Base-by-base conservation (phyloP, 2,888 invertebrate species). In the Strigamia maritima region DNA sequence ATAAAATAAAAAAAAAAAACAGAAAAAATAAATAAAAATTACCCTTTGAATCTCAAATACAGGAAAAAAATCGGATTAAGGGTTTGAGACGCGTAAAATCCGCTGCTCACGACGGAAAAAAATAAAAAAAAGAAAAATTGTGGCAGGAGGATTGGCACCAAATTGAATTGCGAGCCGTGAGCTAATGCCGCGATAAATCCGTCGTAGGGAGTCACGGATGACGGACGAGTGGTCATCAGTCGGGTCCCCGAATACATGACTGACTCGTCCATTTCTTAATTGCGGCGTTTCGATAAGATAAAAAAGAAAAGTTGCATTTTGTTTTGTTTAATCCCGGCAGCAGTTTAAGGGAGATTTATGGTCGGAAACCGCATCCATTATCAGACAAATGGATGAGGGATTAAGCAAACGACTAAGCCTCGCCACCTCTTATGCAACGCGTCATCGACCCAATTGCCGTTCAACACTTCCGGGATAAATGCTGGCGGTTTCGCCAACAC, bases 101-200 rank as follows among this genome's bases (percentile, higher is more conserved):
- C 60, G 49, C 6, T 6, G 16, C 49, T 16, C n/a, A 19, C 19
- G 49, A 24, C 19, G 60, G 19, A 65, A 65, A 65, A 19, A 65
- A 3, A 3, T 2, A 24, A 1, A 4, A 8, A 24, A 4, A 65
- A 24, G 24, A 24, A 24, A 65, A 65, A 65, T 19, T 10, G 24
- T 65, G 60, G 60, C 60, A 65, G 60, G 60, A 65, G 60, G 60
- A 65, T 65, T 65, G 60, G 60, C 60, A 65, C 19, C 60, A 65
- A 65, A 65, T 65, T 65, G 60, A 65, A 65, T 65, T 65, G n/a
- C 60, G 22, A 65, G 60, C 24, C 10, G n/a, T 24, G 60, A 24
- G 24, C 19, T 65, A 54, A 54, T 54, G 54, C 54, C 54, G 16
- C 54, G 8, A 54, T 54, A 65, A 65, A 65, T 19, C 60, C 60